A percentile compares a stretch with the other conserved stretches of the same genome.
These are phyloP conservation scores for Scaptomyza parva DNA, from an alignment of 2,888 invertebrate species.

Conservation along the genomic window DNA sequence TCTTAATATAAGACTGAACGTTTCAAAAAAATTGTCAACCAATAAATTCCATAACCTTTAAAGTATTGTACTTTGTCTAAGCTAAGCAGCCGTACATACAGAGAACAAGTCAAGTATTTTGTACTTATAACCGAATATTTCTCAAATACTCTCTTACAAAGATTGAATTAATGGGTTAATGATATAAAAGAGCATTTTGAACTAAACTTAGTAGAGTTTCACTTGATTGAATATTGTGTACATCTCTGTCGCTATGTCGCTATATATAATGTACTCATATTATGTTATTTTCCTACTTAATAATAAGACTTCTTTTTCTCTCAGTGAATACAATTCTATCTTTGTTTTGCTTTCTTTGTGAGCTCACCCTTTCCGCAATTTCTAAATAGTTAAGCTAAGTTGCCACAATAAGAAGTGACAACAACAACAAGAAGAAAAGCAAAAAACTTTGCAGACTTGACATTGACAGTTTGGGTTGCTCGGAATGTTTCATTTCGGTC, in stretches of 20 bases:
- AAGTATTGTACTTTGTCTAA: not conserved
- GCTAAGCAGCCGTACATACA: slow-evolving; percentile 30
- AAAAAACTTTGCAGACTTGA: slow-evolving; percentile 5
- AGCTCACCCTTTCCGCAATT: slow-evolving; percentile 34
- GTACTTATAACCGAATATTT: too few species aligned
- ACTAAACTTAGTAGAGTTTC: too few species aligned
- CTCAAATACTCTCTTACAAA: too few species aligned
- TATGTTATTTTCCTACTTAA: too few species aligned
- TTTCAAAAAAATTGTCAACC: slow-evolving; percentile 11
- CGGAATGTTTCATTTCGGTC: slow-evolving; percentile 16
- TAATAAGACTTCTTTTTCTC: not conserved
- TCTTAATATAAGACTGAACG: too few species aligned
- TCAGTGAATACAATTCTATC: not conserved
- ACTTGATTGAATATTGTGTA: too few species aligned
- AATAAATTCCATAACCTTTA: slow-evolving; percentile 2
- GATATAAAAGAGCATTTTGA: too few species aligned
- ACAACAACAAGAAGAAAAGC: not conserved
- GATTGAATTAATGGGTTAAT: too few species aligned
- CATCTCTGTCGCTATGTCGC: too few species aligned
- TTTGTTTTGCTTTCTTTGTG: not conserved
- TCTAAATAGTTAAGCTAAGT: slow-evolving; percentile 49
- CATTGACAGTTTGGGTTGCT: slow-evolving; percentile 4
- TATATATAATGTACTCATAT: too few species aligned
- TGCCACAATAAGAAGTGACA: slow-evolving; percentile 10
- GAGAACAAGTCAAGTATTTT: not conserved